Base-by-base conservation (phyloP, 2,797 vertebrate genomes). In the Aldrovandia affinis region DNA sequence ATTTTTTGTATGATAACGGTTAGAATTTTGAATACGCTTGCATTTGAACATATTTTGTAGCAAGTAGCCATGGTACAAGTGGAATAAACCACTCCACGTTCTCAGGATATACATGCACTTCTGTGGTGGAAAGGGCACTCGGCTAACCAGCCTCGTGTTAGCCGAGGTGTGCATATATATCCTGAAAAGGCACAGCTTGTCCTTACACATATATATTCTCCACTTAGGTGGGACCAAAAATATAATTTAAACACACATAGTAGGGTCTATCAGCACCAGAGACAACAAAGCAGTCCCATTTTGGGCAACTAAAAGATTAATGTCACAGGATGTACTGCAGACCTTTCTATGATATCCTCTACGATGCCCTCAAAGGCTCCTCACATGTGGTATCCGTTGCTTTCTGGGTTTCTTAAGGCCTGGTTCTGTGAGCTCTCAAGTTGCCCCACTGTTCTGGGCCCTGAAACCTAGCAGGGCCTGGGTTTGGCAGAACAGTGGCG, bases 391-490 rank as follows among this genome's bases (percentile, higher is more conserved):
- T 28, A 30, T 14, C 25, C 25, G 25, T 52, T 25, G 39, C 28
- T 9, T 54, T 28, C 44, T 52, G 50, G 78, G 42, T 52, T 79
- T 79, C 25, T 25, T 22, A 79, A 79, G 50, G 47, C 42, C 78
- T 30, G n/a, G 78, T 79, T 79, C 25, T 79, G 47, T 54, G 47
- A 12, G 42, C 25, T 79, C 78, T 50, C 22, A 30, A 52, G 44
- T 52, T 9, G 28, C n/a, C 78, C 78, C 28, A 79, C 78, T 79
- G 44, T 79, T 79, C 78, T 79, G 78, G 25, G n/a, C 28, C 78
- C 30, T 52, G n/a, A 79, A 47, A 79, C 25, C 22, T 25, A 50
- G 78, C 42, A 28, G 78, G 44, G 78, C 50, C 14, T 22, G 42
- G 42, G 22, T 54, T 54, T n/a, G 28, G 14, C 25, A 28, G 78